Evolutionary conservation across 2,888 invertebrate species (phyloP).

Genomic region (Hydraecia micacea): DNA sequence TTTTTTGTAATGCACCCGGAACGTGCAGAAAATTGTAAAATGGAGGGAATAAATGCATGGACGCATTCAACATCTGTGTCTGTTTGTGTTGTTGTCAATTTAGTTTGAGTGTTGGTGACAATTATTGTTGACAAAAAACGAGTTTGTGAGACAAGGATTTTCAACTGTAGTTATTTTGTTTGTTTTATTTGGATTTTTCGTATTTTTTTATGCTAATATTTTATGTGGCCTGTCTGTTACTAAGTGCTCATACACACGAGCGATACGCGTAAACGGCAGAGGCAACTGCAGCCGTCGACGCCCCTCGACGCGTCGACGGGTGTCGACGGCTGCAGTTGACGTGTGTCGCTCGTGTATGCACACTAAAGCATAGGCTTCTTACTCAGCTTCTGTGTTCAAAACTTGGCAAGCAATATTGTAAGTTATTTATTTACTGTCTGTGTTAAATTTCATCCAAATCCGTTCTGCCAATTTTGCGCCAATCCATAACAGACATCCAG

Average conservation of each 20-base stretch:
- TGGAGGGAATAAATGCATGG: conserved; percentile 40
- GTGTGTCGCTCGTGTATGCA: too few species aligned
- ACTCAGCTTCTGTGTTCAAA: neutral
- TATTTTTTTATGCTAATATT: neutral
- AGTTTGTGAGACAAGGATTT: neutral
- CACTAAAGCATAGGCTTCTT: neutral
- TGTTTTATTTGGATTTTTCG: too few species aligned
- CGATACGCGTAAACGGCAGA: too few species aligned
- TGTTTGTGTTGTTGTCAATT: conserved; percentile 33
- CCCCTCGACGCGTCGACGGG: too few species aligned
- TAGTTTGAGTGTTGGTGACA: neutral
- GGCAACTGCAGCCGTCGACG: too few species aligned
- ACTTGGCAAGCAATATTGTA: neutral
- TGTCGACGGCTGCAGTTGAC: too few species aligned
- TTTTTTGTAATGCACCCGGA: conserved; percentile 48
- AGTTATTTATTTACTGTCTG: neutral
- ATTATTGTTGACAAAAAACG: neutral
- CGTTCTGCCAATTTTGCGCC: too few species aligned
- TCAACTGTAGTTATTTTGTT: neutral
- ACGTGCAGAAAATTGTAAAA: conserved; percentile 47
- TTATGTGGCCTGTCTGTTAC: neutral
- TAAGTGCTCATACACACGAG: too few species aligned
- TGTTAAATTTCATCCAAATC: too few species aligned
- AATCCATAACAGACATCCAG: too few species aligned
- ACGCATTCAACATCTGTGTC: conserved; percentile 29